These are phyloP conservation scores for Chaetorhynchus papuensis DNA, from an alignment of 2,113 vertebrate species.

Conservation along the genomic window DNA sequence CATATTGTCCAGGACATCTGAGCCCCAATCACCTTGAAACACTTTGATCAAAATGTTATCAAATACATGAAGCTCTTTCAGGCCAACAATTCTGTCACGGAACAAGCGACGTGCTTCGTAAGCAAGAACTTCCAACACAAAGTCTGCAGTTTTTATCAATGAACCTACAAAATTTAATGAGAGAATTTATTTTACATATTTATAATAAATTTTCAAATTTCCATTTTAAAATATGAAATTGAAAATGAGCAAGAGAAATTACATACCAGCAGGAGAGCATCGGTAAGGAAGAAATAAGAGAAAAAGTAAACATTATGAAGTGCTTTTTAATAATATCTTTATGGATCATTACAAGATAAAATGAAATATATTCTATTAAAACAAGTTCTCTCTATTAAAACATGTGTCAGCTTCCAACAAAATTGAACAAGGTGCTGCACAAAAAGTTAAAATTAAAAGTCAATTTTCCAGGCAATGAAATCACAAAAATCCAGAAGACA, in stretches of 20 bases:
- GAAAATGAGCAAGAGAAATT: conserved; percentile 5
- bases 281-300: neutral
- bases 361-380: neutral
- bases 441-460: neutral
- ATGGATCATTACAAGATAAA: neutral
- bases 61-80: conserved; percentile 84
- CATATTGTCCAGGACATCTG: conserved; percentile 85
- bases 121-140: conserved; percentile 86
- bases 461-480: neutral
- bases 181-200: neutral
- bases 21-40: conserved; percentile 88
- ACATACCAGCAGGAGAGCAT: conserved; percentile 46
- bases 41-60: conserved; percentile 88
- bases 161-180: conserved; percentile 70
- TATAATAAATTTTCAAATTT: neutral
- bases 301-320: conserved; percentile 23
- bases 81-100: conserved; percentile 88
- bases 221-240: neutral
- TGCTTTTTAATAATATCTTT: neutral
- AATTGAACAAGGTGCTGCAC: neutral
- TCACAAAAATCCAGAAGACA: neutral
- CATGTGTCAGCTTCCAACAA: neutral
- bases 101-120: conserved; percentile 90
- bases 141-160: conserved; percentile 78
- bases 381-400: neutral